A percentile compares a stretch with the other conserved stretches of the same genome.
phyloP scores from a whole-genome alignment of 2,113 vertebrate species.

The Gallinago jamesoni region DNA sequence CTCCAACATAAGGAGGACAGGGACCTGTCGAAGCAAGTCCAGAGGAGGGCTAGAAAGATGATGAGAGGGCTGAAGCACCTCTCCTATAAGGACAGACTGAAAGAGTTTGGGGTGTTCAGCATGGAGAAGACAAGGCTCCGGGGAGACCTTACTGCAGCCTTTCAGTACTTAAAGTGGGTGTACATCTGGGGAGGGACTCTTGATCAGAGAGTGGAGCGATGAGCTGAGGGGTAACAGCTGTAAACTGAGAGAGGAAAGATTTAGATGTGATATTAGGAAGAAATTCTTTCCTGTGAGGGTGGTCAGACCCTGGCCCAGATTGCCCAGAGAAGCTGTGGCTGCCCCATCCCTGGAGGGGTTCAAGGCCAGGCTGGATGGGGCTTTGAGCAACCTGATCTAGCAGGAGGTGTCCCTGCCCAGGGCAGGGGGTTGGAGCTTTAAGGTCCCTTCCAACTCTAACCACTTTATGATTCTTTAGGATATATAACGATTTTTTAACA shows the following conservation, averaged over 20 bases:
- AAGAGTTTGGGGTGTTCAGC: background rate
- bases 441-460: background rate
- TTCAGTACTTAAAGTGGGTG: background rate
- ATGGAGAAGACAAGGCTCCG: background rate
- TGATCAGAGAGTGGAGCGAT: background rate
- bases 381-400: background rate
- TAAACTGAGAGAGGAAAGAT: background rate
- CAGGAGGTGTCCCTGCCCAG: background rate
- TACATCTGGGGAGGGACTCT: background rate
- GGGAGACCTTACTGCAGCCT: background rate
- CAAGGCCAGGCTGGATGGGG: background rate
- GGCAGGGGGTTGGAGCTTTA: background rate
- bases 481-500: background rate
- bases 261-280: background rate
- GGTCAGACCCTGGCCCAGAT: background rate
- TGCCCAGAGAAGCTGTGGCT: background rate
- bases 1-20: background rate
- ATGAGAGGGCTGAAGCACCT: background rate
- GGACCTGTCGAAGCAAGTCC: background rate
- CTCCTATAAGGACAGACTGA: background rate
- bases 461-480: background rate
- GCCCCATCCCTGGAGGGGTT: background rate
- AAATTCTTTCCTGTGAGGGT: background rate
- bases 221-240: background rate
- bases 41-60: background rate